Percentiles rank a stretch among this genome's conserved stretches.
Conservation (phyloP, 2,113 vertebrate genomes). For the Bufo gargarizans region DNA sequence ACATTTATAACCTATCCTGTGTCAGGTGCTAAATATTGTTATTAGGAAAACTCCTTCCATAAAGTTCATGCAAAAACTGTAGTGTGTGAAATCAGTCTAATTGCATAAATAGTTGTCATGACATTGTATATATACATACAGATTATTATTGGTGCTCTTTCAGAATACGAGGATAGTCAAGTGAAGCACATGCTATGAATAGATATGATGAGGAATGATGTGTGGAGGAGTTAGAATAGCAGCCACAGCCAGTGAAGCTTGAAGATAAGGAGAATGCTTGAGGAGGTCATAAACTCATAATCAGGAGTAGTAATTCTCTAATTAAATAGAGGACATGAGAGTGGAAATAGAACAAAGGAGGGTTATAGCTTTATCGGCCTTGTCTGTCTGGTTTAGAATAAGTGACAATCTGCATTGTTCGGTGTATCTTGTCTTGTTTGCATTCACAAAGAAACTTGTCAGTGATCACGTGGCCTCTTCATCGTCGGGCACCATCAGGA, state of each 20-base stretch:
- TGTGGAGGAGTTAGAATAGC: constrained; percentile 29
- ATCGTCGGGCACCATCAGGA: not conserved
- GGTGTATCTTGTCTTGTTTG: not conserved
- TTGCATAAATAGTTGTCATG: not conserved
- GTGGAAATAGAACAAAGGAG: constrained; percentile 29
- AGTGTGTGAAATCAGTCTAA: not conserved
- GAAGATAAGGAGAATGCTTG: constrained; percentile 9
- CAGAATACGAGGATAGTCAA: not conserved
- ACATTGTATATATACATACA: not conserved
- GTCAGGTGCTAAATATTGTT: too few relatives aligned
- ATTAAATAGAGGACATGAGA: constrained; percentile 27
- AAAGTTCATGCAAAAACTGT: too few relatives aligned
- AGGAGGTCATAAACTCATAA: not conserved
- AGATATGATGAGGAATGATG: constrained; percentile 13
- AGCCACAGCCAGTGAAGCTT: constrained; percentile 23
- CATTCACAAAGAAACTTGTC: not conserved
- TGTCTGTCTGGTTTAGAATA: constrained; percentile 19
- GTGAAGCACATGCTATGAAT: not conserved
- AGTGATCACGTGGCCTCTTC: not conserved
- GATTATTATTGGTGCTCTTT: not conserved
- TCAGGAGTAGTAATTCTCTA: not conserved
- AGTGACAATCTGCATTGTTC: constrained; percentile 6
- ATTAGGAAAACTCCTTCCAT: too few relatives aligned
- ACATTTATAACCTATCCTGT: too few relatives aligned
- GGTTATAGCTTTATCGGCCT: not conserved